Conservation (phyloP, 2,888 invertebrate species). For the Drosophila colorata region DNA sequence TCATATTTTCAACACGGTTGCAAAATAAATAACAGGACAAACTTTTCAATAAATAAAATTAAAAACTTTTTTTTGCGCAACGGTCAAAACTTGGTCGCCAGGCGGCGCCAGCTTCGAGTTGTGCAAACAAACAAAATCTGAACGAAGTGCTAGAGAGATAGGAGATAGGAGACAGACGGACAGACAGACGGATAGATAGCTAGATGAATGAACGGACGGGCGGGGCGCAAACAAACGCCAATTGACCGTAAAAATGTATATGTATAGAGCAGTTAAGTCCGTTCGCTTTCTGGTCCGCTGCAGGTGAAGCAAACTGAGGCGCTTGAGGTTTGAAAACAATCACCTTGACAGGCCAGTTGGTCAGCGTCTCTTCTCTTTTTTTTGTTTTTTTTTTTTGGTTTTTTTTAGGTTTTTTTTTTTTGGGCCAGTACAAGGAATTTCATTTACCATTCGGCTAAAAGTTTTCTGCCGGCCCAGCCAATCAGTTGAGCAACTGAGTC, state of each 20-base stretch:
- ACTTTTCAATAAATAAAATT: conserved; percentile 81
- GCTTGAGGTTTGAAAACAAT: conserved; percentile 79
- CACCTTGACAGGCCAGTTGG: conserved; percentile 67
- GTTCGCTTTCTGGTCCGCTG: conserved; percentile 9
- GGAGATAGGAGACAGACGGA: conserved; percentile 11
- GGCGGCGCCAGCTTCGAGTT: conserved; percentile 59
- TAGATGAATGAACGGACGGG: conserved; percentile 7
- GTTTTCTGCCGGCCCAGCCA: conserved; percentile 35
- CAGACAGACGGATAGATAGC: neutral
- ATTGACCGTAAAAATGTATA: conserved; percentile 79
- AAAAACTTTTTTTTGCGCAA: conserved; percentile 66
- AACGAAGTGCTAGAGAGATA: conserved; percentile 18
- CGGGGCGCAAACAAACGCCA: conserved; percentile 71
- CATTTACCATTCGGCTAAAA: conserved; percentile 50
- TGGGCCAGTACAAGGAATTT: conserved; percentile 41
- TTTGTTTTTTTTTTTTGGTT: conserved; percentile 5
- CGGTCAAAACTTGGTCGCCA: conserved; percentile 77
- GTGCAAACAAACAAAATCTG: conserved; percentile 55
- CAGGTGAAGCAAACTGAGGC: conserved; percentile 63
- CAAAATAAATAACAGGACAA: conserved; percentile 76
- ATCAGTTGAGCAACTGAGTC: conserved; percentile 58
- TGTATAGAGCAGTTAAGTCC: conserved; percentile 40
- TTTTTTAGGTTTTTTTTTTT: neutral
- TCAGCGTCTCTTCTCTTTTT: conserved; percentile 34
- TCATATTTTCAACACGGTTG: conserved; percentile 74